Evolutionary conservation across 2,888 invertebrate genomes (phyloP).

Genomic region (Ramazzottius varieornatus): DNA sequence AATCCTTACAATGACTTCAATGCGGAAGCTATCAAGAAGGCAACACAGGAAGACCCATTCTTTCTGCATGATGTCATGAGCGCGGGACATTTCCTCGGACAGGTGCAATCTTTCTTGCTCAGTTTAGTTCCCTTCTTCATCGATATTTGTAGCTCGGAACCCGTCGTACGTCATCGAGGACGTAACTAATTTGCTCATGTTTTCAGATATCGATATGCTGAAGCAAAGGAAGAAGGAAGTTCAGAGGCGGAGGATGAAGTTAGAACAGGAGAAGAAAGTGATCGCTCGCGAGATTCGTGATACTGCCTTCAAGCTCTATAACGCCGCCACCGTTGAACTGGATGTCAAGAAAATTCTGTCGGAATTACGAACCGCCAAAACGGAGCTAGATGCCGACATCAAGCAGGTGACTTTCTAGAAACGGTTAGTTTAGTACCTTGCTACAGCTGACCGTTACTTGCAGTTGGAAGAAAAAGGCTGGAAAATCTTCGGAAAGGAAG

Average conservation of each 20-base stretch:
- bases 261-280: neutral
- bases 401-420: too few relatives aligned
- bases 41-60: too few relatives aligned
- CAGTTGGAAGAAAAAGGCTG: neutral
- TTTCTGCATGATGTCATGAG: neutral
- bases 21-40: too few relatives aligned
- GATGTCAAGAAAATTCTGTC: neutral
- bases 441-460: neutral
- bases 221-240: neutral
- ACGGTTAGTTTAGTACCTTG: too few relatives aligned
- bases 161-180: too few relatives aligned
- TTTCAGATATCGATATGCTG: neutral
- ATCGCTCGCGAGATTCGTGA: neutral
- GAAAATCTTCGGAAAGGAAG: neutral
- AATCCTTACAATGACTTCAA: too few relatives aligned
- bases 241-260: neutral
- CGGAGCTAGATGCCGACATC: too few relatives aligned
- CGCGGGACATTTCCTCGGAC: neutral
- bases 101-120: neutral
- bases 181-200: too few relatives aligned
- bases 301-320: neutral
- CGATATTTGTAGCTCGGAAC: too few relatives aligned
- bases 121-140: neutral
- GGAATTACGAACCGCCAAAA: too few relatives aligned
- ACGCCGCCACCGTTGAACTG: neutral